phyloP scores from a whole-genome alignment of 2,113 vertebrate genomes.

The Ochotona princeps region DNA sequence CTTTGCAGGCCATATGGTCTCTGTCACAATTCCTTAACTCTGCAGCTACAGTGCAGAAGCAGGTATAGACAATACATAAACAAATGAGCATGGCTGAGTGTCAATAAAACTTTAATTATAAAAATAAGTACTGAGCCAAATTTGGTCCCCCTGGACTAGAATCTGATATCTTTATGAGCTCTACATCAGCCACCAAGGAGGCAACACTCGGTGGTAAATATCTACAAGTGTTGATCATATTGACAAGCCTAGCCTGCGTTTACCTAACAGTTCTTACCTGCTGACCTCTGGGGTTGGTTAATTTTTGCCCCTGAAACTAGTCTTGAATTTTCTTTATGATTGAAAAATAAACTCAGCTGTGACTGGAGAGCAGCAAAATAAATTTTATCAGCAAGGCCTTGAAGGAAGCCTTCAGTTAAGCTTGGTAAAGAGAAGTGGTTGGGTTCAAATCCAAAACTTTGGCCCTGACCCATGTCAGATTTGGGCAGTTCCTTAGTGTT shows the following conservation, averaged over 20 bases:
- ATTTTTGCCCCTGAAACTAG: background rate
- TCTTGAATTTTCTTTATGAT: background rate
- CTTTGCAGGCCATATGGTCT: background rate
- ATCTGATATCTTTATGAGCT: background rate
- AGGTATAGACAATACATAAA: background rate
- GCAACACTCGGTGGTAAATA: background rate
- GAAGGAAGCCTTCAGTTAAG: background rate
- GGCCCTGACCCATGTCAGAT: background rate
- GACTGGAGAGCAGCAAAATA: background rate
- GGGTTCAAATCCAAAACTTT: background rate
- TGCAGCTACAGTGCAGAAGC: background rate
- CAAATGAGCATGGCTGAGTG: background rate
- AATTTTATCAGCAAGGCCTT: background rate
- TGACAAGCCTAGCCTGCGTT: background rate
- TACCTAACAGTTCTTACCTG: background rate
- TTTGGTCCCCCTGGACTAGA: background rate
- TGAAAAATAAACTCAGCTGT: background rate
- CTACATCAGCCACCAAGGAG: background rate
- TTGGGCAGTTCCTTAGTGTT: background rate
- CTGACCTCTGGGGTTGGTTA: background rate
- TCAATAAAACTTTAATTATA: conserved; percentile 14
- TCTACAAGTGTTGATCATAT: background rate
- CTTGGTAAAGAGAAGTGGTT: background rate
- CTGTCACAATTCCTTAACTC: conserved; percentile 27
- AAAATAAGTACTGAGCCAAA: background rate